A percentile compares a stretch with the other conserved stretches of the same genome.
Evolutionary conservation across 2,888 invertebrate species (phyloP).

Genomic region (Ferdinandea cuprea): DNA sequence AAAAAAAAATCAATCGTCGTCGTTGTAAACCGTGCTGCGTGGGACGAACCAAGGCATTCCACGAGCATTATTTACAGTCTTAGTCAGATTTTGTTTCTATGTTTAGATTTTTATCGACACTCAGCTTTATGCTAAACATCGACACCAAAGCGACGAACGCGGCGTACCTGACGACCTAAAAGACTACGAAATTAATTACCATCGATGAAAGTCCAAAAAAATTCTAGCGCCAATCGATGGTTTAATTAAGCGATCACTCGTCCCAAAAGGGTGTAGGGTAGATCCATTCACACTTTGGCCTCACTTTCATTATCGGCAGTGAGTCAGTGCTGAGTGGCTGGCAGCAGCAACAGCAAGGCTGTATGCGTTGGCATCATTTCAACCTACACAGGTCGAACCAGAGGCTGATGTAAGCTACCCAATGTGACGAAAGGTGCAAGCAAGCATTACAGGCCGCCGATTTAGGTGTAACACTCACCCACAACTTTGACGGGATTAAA

Average conservation of each 20-base stretch:
- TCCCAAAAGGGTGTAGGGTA: slow-evolving; percentile 16
- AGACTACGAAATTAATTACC: slow-evolving; percentile 36
- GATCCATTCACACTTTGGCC: slow-evolving; percentile 26
- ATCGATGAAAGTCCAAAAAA: slow-evolving; percentile 57
- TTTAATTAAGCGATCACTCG: slow-evolving; percentile 59
- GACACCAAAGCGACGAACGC: slow-evolving; percentile 40
- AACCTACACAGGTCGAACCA: slow-evolving; percentile 56
- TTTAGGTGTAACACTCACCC: slow-evolving; percentile 63
- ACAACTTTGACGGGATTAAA: slow-evolving; percentile 61
- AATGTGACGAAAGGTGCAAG: slow-evolving; percentile 62
- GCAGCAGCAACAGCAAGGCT: slow-evolving; percentile 32
- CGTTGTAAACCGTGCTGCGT: slow-evolving; percentile 63
- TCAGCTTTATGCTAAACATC: slow-evolving; percentile 21
- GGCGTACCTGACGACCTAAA: slow-evolving; percentile 1
- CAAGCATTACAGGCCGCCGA: slow-evolving; percentile 28
- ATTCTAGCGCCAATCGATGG: slow-evolving; percentile 44
- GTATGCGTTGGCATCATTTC: slow-evolving; percentile 34
- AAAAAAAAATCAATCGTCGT: slow-evolving; percentile 37
- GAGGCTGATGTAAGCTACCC: slow-evolving; percentile 63
- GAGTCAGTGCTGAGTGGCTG: slow-evolving; percentile 24
- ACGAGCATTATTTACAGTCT: slow-evolving; percentile 52
- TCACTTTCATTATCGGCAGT: slow-evolving; percentile 25
- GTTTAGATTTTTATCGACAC: slow-evolving; percentile 44
- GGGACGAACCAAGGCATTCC: slow-evolving; percentile 74
- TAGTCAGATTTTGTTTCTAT: slow-evolving; percentile 45